Evolutionary conservation across 2,888 invertebrate genomes (phyloP).

Genomic region (Automeris io): DNA sequence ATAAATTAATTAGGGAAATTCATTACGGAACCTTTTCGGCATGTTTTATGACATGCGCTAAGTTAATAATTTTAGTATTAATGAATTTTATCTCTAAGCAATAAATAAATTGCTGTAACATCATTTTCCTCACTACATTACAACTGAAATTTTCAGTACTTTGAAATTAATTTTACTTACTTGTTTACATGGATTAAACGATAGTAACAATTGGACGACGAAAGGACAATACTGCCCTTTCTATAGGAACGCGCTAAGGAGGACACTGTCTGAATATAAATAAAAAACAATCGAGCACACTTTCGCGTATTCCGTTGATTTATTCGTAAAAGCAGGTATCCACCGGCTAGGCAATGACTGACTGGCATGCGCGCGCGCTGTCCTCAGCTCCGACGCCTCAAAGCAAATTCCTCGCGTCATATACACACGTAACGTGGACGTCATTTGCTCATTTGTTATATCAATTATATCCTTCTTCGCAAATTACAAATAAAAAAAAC

Average conservation of each 20-base stretch:
- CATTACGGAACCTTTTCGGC: no score
- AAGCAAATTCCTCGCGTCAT: conserved; percentile 22
- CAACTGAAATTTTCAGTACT: background rate
- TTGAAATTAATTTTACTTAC: conserved; percentile 8
- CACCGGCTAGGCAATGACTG: conserved; percentile 44
- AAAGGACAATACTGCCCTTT: conserved; percentile 42
- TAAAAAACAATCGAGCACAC: conserved; percentile 46
- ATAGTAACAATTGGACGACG: conserved; percentile 20
- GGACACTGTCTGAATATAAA: conserved; percentile 58
- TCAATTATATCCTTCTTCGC: background rate
- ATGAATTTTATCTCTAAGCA: background rate
- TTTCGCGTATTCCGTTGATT: conserved; percentile 47
- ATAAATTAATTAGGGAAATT: no score
- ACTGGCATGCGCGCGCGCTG: conserved; percentile 40
- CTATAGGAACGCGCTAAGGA: conserved; percentile 37
- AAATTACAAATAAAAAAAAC: background rate
- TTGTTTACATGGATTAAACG: conserved; percentile 6
- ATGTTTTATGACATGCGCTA: no score
- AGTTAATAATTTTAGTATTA: no score
- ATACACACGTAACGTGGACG: conserved; percentile 22
- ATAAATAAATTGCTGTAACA: background rate
- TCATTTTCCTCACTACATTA: background rate
- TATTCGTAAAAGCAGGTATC: conserved; percentile 37
- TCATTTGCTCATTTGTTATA: background rate
- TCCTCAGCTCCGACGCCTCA: conserved; percentile 16